These are phyloP conservation scores for Pelochelys cantorii DNA, from an alignment of 2,797 vertebrate species.

Conservation along the genomic window DNA sequence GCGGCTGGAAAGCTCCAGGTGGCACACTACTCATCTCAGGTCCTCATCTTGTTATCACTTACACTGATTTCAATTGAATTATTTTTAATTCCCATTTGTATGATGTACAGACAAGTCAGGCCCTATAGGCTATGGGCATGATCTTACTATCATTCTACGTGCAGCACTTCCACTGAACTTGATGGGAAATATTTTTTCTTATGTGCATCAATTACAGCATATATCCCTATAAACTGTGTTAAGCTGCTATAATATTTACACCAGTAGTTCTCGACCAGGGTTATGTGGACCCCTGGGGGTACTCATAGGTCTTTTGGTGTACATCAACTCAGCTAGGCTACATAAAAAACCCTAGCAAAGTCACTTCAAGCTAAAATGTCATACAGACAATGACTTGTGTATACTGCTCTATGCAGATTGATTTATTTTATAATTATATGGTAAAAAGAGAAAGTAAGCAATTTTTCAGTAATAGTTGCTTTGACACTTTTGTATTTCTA, in stretches of 20 bases:
- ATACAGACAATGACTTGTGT: too few species aligned
- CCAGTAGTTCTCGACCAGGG: not conserved
- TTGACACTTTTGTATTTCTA: too few species aligned
- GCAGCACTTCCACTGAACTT: not conserved
- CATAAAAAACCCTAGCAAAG: too few species aligned
- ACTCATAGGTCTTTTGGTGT: too few species aligned
- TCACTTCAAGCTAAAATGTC: too few species aligned
- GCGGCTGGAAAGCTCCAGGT: not conserved
- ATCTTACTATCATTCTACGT: not conserved
- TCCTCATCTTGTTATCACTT: not conserved
- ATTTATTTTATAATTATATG: too few species aligned
- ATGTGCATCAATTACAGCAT: not conserved
- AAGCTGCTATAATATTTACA: conserved; percentile 2
- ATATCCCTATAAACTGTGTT: not conserved
- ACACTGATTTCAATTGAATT: not conserved
- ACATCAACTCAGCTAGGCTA: too few species aligned
- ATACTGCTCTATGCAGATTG: too few species aligned
- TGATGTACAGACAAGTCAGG: not conserved
- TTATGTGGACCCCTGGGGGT: too few species aligned
- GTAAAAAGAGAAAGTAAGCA: too few species aligned
- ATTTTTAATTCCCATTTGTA: not conserved
- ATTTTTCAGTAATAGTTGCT: too few species aligned
- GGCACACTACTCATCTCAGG: not conserved
- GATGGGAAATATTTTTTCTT: not conserved
- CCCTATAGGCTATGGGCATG: not conserved